A percentile compares a stretch with the other conserved stretches of the same genome.
Conservation (phyloP, 2,113 vertebrate species). For the Chunga burmeisteri region DNA sequence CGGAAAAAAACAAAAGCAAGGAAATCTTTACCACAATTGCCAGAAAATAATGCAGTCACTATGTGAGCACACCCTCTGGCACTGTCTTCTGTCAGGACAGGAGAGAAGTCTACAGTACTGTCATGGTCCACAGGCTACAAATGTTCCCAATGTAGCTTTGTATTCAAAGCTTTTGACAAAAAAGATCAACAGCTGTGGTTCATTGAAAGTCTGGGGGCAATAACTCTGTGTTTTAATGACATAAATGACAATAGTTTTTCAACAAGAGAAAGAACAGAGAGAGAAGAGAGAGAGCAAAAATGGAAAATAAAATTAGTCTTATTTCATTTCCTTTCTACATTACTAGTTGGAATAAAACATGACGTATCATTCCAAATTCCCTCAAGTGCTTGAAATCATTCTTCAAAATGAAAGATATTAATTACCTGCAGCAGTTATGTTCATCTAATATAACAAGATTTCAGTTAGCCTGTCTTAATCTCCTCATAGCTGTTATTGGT, state of each 20-base stretch:
- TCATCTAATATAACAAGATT: neutral
- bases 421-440: slow-evolving; percentile 50
- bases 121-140: slow-evolving; percentile 58
- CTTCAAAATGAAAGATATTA: slow-evolving; percentile 47
- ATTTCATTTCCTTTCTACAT: slow-evolving; percentile 70
- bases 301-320: slow-evolving; percentile 68
- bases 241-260: slow-evolving; percentile 67
- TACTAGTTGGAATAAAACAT: slow-evolving; percentile 9
- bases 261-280: slow-evolving; percentile 48
- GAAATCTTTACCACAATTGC: slow-evolving; percentile 33
- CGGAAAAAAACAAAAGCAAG: slow-evolving; percentile 54
- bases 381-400: slow-evolving; percentile 22
- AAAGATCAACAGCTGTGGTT: slow-evolving; percentile 61
- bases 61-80: slow-evolving; percentile 35
- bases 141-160: slow-evolving; percentile 58
- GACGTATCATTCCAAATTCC: slow-evolving; percentile 35
- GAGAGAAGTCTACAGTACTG: slow-evolving; percentile 38
- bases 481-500: neutral
- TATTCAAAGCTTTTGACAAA: slow-evolving; percentile 47
- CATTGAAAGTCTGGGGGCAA: slow-evolving; percentile 56
- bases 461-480: neutral
- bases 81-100: slow-evolving; percentile 23
- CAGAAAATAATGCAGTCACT: slow-evolving; percentile 60
- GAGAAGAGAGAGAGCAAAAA: slow-evolving; percentile 30
- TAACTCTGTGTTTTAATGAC: slow-evolving; percentile 59